phyloP scores from a whole-genome alignment of 2,888 invertebrate species.

The Pseudococcus viburni region DNA sequence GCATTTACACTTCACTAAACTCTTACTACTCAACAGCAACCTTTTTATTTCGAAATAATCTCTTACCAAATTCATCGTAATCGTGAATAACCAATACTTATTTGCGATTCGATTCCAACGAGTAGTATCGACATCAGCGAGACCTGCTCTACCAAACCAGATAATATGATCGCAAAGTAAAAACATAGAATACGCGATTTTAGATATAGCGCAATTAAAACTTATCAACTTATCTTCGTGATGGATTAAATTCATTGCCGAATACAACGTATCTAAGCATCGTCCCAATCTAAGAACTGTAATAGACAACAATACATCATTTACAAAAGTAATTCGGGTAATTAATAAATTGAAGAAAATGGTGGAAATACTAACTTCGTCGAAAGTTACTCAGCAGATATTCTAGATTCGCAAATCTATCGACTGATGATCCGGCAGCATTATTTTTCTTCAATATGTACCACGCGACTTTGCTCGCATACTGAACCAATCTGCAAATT shows the following conservation, averaged over 20 bases:
- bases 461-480: constrained; percentile 85
- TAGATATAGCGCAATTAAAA: constrained; percentile 82
- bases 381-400: constrained; percentile 87
- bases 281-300: constrained; percentile 89
- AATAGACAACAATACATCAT: constrained; percentile 67
- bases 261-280: constrained; percentile 85
- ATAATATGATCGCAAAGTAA: constrained; percentile 89
- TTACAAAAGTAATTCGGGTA: not conserved
- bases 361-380: constrained; percentile 78
- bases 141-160: constrained; percentile 85
- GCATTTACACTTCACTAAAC: constrained; percentile 49
- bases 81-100: constrained; percentile 71
- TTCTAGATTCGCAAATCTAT: constrained; percentile 85
- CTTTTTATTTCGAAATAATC: constrained; percentile 88
- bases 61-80: constrained; percentile 80
- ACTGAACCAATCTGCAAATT: constrained; percentile 82
- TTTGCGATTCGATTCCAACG: constrained; percentile 83
- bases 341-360: constrained; percentile 67
- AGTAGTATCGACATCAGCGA: constrained; percentile 78
- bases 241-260: constrained; percentile 80
- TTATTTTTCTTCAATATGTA: constrained; percentile 79
- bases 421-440: constrained; percentile 78
- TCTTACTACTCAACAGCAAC: constrained; percentile 70
- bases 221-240: constrained; percentile 81
- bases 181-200: constrained; percentile 84